Evolutionary conservation across 2,888 invertebrate genomes (phyloP).

Genomic region (Trichopoda pennipes): DNA sequence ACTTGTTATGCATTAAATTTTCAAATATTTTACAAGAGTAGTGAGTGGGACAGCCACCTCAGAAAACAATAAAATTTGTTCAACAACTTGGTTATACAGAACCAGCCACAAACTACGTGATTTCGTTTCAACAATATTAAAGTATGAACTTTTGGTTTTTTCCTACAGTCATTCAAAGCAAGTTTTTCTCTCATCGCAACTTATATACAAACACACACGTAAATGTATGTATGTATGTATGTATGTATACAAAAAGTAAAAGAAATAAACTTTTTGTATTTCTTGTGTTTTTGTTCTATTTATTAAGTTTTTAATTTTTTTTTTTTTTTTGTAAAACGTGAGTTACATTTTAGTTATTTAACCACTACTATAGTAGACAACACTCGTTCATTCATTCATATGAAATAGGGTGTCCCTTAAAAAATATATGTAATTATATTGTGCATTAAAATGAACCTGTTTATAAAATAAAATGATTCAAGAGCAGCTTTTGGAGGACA

Average conservation of each 20-base stretch:
- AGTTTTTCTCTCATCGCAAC: background rate
- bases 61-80: conserved; percentile 32
- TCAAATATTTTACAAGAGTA: conserved; percentile 6
- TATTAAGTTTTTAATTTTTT: conserved; percentile 47
- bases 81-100: conserved; percentile 35
- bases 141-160: conserved; percentile 36
- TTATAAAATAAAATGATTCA: too few species aligned
- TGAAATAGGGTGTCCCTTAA: background rate
- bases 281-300: conserved; percentile 45
- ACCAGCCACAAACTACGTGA: conserved; percentile 56
- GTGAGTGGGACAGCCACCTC: conserved; percentile 1
- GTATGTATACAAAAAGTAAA: background rate
- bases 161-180: background rate
- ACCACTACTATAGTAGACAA: conserved; percentile 7
- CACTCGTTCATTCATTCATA: background rate
- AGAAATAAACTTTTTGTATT: conserved; percentile 37
- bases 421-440: too few species aligned
- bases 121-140: conserved; percentile 41
- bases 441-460: too few species aligned
- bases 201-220: background rate
- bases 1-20: background rate
- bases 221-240: background rate
- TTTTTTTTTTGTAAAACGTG: conserved; percentile 47
- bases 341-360: conserved; percentile 50
- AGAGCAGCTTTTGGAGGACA: too few species aligned